phyloP scores from a whole-genome alignment of 2,113 vertebrate species.

The Emydura subglobosa region DNA sequence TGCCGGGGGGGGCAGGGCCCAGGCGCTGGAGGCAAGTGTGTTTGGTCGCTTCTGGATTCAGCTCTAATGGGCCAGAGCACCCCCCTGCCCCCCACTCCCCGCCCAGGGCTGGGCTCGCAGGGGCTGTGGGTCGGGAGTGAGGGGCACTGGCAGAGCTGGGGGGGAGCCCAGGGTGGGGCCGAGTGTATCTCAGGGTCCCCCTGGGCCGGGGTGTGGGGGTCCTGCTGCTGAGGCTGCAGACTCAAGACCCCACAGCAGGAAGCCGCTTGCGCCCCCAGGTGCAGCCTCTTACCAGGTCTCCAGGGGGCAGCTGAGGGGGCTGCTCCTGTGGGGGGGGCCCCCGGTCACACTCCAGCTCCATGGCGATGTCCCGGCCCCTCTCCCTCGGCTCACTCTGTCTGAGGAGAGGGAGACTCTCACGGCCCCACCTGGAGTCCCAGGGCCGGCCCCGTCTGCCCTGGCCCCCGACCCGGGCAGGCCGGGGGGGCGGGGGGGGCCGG shows the following conservation, averaged over 20 bases:
- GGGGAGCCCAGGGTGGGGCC: too few species aligned
- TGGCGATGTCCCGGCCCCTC: background rate
- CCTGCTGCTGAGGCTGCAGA: too few species aligned
- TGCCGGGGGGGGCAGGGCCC: conserved; percentile 36
- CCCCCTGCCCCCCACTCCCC: background rate
- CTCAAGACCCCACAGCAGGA: too few species aligned
- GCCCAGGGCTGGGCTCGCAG: too few species aligned
- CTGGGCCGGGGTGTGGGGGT: too few species aligned
- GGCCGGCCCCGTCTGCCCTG: too few species aligned
- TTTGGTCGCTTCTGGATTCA: background rate
- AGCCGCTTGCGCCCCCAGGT: too few species aligned
- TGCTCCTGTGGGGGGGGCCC: background rate
- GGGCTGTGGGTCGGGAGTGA: background rate
- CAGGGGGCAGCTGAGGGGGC: background rate
- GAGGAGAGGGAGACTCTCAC: background rate
- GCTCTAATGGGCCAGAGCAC: background rate
- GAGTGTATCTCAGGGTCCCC: too few species aligned
- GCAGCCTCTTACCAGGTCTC: background rate
- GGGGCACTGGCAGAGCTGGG: background rate
- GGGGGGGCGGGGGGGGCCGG: too few species aligned
- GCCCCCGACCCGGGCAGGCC: too few species aligned
- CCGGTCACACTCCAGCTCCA: background rate
- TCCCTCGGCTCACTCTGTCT: background rate
- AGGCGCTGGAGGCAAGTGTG: background rate
- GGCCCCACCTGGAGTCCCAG: background rate